These are phyloP conservation scores for Galbula dea DNA, from an alignment of 2,113 vertebrate genomes.

Conservation along the genomic window DNA sequence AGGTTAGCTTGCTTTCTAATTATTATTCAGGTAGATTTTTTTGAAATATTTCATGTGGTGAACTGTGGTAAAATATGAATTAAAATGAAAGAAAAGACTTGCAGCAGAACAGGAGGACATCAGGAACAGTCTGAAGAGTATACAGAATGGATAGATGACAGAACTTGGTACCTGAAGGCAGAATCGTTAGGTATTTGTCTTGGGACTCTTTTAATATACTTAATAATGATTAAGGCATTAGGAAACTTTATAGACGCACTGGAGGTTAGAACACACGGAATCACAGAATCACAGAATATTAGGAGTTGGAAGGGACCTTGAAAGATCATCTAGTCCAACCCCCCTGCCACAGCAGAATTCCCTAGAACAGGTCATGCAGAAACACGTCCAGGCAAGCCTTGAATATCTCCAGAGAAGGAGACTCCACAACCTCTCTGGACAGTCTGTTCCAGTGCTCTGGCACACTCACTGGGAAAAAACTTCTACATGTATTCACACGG, in stretches of 20 bases:
- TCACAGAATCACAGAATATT: too few relatives aligned
- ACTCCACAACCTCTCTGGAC: too few relatives aligned
- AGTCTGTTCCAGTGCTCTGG: too few relatives aligned
- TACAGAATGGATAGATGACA: not conserved
- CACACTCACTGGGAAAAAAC: too few relatives aligned
- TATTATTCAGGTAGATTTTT: not conserved
- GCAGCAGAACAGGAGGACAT: not conserved
- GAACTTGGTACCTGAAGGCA: not conserved
- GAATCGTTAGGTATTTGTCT: not conserved
- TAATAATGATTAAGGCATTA: not conserved
- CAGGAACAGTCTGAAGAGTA: not conserved
- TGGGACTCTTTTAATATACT: not conserved
- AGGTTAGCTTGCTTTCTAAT: not conserved
- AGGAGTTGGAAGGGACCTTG: too few relatives aligned
- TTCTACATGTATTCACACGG: too few relatives aligned
- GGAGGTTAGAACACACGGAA: not conserved
- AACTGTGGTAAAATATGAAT: not conserved
- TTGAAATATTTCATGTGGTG: not conserved
- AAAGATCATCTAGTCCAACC: too few relatives aligned
- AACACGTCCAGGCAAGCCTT: too few relatives aligned
- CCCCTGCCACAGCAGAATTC: too few relatives aligned
- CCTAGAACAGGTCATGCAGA: too few relatives aligned
- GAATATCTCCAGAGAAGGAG: too few relatives aligned
- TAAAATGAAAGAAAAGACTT: not conserved
- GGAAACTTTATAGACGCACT: not conserved